Conservation (phyloP, 2,888 invertebrate species). For the Drosophila nigritarsus region DNA sequence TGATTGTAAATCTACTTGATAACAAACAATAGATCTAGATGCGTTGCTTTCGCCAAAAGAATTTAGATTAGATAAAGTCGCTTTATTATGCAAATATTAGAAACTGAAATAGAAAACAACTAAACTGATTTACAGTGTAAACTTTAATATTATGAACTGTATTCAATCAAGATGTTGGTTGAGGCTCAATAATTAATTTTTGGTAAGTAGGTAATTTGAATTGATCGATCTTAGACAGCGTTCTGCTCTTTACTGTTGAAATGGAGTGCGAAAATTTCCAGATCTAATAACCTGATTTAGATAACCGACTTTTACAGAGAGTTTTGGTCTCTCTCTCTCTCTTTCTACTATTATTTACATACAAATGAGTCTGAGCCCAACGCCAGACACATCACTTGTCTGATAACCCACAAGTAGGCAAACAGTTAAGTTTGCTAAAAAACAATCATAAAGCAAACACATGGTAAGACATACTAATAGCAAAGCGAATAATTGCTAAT, state of each 20-base stretch:
- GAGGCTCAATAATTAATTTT: neutral
- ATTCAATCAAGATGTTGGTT: neutral
- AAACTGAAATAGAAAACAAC: neutral
- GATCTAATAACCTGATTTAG: conserved; percentile 34
- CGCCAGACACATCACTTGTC: conserved; percentile 22
- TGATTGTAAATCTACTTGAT: neutral
- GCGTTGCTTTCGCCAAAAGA: neutral
- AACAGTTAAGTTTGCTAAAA: conserved; percentile 42
- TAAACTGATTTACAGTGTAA: neutral
- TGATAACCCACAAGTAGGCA: conserved; percentile 35
- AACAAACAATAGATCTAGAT: neutral
- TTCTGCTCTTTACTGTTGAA: neutral
- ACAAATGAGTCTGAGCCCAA: neutral
- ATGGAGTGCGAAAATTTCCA: conserved; percentile 3
- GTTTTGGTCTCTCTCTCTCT: neutral
- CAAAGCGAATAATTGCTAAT: conserved; percentile 10
- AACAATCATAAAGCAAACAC: conserved; percentile 1
- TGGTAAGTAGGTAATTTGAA: no score
- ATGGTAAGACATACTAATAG: neutral
- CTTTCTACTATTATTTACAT: neutral
- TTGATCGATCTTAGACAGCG: neutral
- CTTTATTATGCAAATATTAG: neutral
- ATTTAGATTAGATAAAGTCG: neutral
- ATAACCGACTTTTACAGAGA: conserved; percentile 39
- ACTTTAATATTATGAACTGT: neutral